These are phyloP conservation scores for Sphaerolaimus hirsutus DNA, from an alignment of 2,888 invertebrate species.

Conservation along the genomic window DNA sequence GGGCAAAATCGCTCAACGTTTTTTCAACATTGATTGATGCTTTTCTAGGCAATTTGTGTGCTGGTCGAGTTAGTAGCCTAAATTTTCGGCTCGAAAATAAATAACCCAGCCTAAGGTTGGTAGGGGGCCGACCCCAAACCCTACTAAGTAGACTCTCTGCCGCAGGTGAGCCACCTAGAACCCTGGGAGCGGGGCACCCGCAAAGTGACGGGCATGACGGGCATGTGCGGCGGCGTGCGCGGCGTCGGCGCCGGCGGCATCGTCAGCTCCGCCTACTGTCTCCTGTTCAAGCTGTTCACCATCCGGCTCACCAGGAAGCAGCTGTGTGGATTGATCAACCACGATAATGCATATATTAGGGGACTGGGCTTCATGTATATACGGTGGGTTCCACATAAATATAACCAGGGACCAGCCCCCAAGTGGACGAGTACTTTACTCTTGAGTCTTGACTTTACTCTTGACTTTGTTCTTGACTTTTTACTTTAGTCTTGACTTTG, in stretches of 20 bases:
- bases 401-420: constrained; percentile 80
- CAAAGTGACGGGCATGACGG: constrained; percentile 74
- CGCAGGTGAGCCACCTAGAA: constrained; percentile 61
- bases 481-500: too few relatives aligned
- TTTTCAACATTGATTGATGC: too few relatives aligned
- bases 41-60: too few relatives aligned
- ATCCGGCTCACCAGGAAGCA: constrained; percentile 88
- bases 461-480: too few relatives aligned
- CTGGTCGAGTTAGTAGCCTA: too few relatives aligned
- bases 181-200: constrained; percentile 97
- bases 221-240: constrained; percentile 98
- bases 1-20: too few relatives aligned
- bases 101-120: too few relatives aligned
- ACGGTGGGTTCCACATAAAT: constrained; percentile 43
- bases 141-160: constrained; percentile 3
- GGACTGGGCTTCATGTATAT: constrained; percentile 65
- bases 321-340: constrained; percentile 73
- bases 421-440: too few relatives aligned
- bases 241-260: constrained; percentile 98
- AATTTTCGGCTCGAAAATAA: too few relatives aligned
- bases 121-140: too few relatives aligned
- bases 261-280: constrained; percentile 93
- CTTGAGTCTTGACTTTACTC: too few relatives aligned
- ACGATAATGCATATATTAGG: constrained; percentile 84
- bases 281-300: constrained; percentile 92